Evolutionary conservation across 2,113 vertebrate genomes (phyloP).

Genomic region (Desmodus rotundus): DNA sequence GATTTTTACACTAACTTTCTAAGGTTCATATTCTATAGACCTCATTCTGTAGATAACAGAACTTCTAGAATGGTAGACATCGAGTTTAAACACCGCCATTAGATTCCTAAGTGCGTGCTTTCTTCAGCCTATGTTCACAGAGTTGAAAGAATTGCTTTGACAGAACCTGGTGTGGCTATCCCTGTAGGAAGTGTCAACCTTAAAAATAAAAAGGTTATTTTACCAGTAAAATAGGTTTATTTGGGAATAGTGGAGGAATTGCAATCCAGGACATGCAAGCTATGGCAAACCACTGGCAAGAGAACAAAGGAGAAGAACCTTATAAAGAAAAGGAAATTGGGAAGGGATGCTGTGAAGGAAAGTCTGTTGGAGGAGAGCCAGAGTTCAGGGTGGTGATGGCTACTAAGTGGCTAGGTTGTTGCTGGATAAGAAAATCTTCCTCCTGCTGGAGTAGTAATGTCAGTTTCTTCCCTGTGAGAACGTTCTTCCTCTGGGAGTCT

Average conservation of each 20-base stretch:
- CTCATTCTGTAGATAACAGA: background rate
- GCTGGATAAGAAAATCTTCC: background rate
- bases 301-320: background rate
- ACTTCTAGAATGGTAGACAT: background rate
- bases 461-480: background rate
- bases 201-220: background rate
- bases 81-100: background rate
- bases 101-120: background rate
- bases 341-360: background rate
- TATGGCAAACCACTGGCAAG: background rate
- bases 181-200: background rate
- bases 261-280: background rate
- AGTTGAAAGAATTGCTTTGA: background rate
- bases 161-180: background rate
- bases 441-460: background rate
- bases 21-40: background rate
- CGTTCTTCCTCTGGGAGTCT: background rate
- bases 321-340: background rate
- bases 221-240: background rate
- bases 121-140: background rate
- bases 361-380: background rate
- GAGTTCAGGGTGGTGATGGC: background rate
- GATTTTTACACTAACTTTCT: background rate
- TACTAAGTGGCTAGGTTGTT: background rate
- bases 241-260: background rate